These are phyloP conservation scores for Ptilodon capucinus DNA, from an alignment of 2,888 invertebrate genomes.

Conservation along the genomic window DNA sequence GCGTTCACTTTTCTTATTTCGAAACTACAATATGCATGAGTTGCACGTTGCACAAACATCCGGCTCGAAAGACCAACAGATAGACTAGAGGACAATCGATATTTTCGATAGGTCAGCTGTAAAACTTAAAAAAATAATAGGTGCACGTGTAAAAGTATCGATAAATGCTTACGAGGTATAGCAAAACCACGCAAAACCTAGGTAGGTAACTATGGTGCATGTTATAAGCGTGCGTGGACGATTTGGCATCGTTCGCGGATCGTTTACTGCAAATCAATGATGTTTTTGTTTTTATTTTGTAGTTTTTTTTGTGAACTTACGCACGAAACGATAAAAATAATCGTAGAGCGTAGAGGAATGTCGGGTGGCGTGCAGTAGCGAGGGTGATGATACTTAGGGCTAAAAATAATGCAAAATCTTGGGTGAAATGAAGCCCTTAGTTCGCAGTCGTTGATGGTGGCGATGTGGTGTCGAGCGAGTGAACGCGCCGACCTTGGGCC, in stretches of 20 bases:
- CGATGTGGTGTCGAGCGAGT: slow-evolving; percentile 50
- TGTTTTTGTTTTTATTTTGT: slow-evolving; percentile 14
- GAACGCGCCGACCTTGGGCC: slow-evolving; percentile 78
- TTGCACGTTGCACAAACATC: slow-evolving; percentile 76
- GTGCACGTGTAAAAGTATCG: slow-evolving; percentile 8
- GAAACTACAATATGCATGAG: slow-evolving; percentile 71
- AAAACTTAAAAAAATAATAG: slow-evolving; percentile 11
- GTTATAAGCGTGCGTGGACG: slow-evolving; percentile 4
- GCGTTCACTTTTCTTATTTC: slow-evolving; percentile 75
- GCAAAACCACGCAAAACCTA: slow-evolving; percentile 2
- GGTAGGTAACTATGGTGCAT: background rate
- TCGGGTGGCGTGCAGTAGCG: slow-evolving; percentile 10
- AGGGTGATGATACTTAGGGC: slow-evolving; percentile 17
- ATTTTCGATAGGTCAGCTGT: slow-evolving; percentile 35
- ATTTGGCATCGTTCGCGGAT: slow-evolving; percentile 14
- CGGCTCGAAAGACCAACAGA: slow-evolving; percentile 54
- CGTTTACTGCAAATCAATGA: slow-evolving; percentile 14
- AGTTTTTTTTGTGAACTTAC: slow-evolving; percentile 12
- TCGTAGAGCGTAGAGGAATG: slow-evolving; percentile 18
- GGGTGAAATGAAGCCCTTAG: slow-evolving; percentile 40
- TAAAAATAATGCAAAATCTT: slow-evolving; percentile 39
- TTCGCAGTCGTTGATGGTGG: slow-evolving; percentile 40
- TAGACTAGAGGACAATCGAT: slow-evolving; percentile 41
- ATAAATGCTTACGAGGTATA: slow-evolving; percentile 1
- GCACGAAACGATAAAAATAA: slow-evolving; percentile 18